Percentiles rank a stretch among this genome's conserved stretches.
These are phyloP conservation scores for Eulithis prunata DNA, from an alignment of 2,888 invertebrate genomes.

Conservation along the genomic window DNA sequence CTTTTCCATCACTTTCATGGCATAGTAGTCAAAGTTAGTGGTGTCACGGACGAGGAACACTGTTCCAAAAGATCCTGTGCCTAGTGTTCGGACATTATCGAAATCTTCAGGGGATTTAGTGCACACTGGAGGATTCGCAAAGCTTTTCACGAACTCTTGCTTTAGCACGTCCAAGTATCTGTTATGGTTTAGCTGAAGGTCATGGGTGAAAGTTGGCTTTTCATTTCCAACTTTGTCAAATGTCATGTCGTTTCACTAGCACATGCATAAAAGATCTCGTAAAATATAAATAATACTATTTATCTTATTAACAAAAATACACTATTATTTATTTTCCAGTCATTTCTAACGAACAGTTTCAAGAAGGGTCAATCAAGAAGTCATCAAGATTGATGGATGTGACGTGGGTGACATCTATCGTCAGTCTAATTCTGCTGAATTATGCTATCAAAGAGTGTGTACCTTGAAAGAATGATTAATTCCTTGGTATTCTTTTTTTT, in stretches of 20 bases:
- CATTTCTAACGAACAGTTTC: background rate
- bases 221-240: conserved; percentile 47
- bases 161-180: conserved; percentile 63
- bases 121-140: conserved; percentile 42
- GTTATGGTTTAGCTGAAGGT: conserved; percentile 55
- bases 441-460: no score
- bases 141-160: conserved; percentile 57
- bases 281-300: background rate
- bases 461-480: no score
- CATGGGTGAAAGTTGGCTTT: conserved; percentile 49
- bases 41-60: conserved; percentile 89
- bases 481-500: no score
- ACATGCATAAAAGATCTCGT: background rate
- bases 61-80: conserved; percentile 93
- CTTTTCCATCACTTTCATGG: conserved; percentile 95
- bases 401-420: no score
- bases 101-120: conserved; percentile 84
- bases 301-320: background rate
- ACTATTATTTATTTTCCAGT: background rate
- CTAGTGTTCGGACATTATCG: conserved; percentile 89
- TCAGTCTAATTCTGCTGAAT: no score
- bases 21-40: conserved; percentile 85
- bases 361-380: no score
- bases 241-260: conserved; percentile 39
- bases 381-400: no score